Base-by-base conservation (phyloP, 35 echinoderm and acorn worm genomes). In the Apostichopus japonicus region DNA sequence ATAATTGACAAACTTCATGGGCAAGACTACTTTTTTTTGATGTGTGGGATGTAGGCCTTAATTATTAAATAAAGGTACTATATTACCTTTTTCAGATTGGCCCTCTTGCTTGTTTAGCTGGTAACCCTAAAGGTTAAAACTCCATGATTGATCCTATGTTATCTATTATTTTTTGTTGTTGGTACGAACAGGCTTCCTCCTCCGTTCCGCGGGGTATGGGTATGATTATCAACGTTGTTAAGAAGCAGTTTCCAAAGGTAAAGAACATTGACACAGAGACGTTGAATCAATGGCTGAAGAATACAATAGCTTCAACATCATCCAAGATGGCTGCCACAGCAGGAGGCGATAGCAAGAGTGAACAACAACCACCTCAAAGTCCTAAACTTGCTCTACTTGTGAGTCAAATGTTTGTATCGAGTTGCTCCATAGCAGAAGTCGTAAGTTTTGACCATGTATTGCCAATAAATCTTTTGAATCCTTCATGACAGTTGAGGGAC, bases 161-260 rank as follows among this genome's bases (percentile, higher is more conserved):
- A 33, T 33, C 33, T 44, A 4, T 44, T 4, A 44, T 67, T 67
- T 67, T 15, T 19, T 15, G 0, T 17, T 67, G 6, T 67, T 67
- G 8, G 17, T 14, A 15, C 3, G 11, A 52, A 24, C 78, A 80
- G 78, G 78, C 78, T 56, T 86, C 83, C 54, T 15, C 44, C 19
- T 44, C 81, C 51, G 52, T 23, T 65, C 83, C 83, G 5, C 54
- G 27, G 15, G 83, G 83, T 19, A 86, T 89, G 62, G 78, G 56
- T 51, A 89, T 76, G 16, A 94, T 86, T 5, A 90, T 94, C 58
- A 25, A 52, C 23, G 53, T 10, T 16, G 61, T 94, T 17, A 71
- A 65, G 54, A 90, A 79, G 23, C 87, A 90, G 44, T 94, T 79
- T 59, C 92, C 92, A 33, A 33, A 76, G 53, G 92, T 90, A 19